Base-by-base conservation (phyloP, 1,140 invertebrate genomes). In the Euura saliciscinereae region DNA sequence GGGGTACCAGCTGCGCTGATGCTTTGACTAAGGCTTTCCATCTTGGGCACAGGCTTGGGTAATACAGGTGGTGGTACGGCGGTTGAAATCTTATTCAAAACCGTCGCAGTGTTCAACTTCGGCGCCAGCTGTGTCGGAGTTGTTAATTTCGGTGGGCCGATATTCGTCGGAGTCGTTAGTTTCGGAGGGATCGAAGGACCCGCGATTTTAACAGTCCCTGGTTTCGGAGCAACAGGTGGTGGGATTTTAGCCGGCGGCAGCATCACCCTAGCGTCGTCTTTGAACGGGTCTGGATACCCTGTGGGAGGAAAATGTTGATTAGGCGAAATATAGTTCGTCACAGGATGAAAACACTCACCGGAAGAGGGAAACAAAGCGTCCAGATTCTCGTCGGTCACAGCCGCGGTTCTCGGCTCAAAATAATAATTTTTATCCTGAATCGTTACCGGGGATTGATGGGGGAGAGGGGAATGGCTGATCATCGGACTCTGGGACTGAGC, bases 231-330 rank as follows among this genome's bases (percentile, higher is more conserved):
- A 69, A 87, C 83, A 7, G 81, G 84, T 42, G 84, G 82, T 70
- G 85, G 84, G 72, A 86, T 86, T 82, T 86, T 88, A 3, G 83
- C 70, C 2, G 85, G 81, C 42, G 82, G 80, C 44, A 83, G 83
- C 83, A 83, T 82, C 4, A 83, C 73, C 68, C 83, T 76, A 7
- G 78, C n/a, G 44, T 87, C 86, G 13, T 88, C 87, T 77, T 86
- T 87, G 69, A 88, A 88, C 11, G 87, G 87, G 79, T 88, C 87
- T 65, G 87, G 87, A 80, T 88, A 88, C 43, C 82, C 87, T 87
- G 73, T 70, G 73, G 8, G 28, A 28, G 28, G 28, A 28, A 28
- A 28, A 64, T 59, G 42, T 65, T 71, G 64, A 45, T 66, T 44
- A 44, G 68, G 42, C 42, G 64, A 74, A 59, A 71, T 10, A 69